Evolutionary conservation across 2,797 vertebrate genomes (phyloP).

Genomic region (Borostomias antarcticus): DNA sequence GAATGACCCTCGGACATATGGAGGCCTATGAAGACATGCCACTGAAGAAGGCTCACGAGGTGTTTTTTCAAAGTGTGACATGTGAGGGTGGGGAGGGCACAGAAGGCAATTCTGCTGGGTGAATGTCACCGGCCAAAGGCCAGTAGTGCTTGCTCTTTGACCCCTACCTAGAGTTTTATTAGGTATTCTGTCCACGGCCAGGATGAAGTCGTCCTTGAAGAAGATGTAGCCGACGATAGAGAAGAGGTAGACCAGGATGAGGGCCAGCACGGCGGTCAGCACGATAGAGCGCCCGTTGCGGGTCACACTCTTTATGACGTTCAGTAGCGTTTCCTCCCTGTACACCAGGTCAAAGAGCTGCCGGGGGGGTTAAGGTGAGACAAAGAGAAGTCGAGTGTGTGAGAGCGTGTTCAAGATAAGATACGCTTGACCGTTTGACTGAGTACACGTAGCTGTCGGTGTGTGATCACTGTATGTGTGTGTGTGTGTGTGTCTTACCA

Average conservation of each 20-base stretch:
- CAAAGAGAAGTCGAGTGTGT: not conserved
- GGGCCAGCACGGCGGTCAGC: constrained; percentile 92
- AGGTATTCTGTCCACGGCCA: constrained; percentile 92
- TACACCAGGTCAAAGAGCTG: constrained; percentile 98
- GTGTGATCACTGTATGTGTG: constrained; percentile 1
- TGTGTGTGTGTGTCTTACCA: constrained; percentile 75
- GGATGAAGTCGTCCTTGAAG: constrained; percentile 97
- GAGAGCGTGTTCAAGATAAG: not conserved
- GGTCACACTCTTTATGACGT: constrained; percentile 98
- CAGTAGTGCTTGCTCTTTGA: too few relatives aligned
- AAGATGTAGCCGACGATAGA: constrained; percentile 98
- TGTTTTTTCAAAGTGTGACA: constrained; percentile 1
- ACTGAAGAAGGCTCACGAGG: too few relatives aligned
- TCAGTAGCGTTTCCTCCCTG: constrained; percentile 95
- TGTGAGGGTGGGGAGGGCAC: not conserved
- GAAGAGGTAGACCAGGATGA: constrained; percentile 98
- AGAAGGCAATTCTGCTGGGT: not conserved
- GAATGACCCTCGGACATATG: not conserved
- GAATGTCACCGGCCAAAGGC: too few relatives aligned
- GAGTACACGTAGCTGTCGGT: not conserved
- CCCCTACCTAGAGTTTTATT: constrained; percentile 61
- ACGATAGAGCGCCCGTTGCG: constrained; percentile 98
- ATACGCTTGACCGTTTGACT: too few relatives aligned
- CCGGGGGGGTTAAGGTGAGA: constrained; percentile 5
- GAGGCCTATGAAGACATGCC: too few relatives aligned